These are phyloP conservation scores for Eupithecia vulgata DNA, from an alignment of 2,888 invertebrate species.

Conservation along the genomic window DNA sequence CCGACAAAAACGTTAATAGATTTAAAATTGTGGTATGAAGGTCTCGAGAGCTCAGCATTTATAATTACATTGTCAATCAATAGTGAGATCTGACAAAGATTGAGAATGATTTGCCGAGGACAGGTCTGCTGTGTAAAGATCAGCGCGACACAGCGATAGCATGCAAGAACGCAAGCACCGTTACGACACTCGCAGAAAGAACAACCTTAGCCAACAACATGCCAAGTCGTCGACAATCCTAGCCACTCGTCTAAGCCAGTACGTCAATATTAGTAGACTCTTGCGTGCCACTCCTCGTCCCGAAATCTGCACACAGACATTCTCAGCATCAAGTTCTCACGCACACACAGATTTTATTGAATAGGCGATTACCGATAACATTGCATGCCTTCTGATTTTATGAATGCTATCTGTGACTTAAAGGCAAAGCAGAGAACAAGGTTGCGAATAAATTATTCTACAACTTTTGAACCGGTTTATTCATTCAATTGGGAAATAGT, in stretches of 20 bases:
- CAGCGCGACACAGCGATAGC: slow-evolving; percentile 51
- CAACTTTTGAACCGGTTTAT: slow-evolving; percentile 35
- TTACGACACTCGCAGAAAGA: slow-evolving; percentile 71
- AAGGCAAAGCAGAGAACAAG: slow-evolving; percentile 36
- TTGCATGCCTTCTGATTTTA: slow-evolving; percentile 36
- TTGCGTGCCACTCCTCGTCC: slow-evolving; percentile 26
- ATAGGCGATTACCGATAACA: slow-evolving; percentile 36
- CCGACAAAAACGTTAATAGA: slow-evolving; percentile 41
- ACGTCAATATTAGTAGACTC: slow-evolving; percentile 41
- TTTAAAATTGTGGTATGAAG: slow-evolving; percentile 51
- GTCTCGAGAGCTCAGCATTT: slow-evolving; percentile 62
- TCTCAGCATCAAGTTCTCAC: slow-evolving; percentile 29
- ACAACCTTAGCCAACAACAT: slow-evolving; percentile 57
- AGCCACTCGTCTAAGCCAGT: slow-evolving; percentile 53
- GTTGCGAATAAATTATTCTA: slow-evolving; percentile 38
- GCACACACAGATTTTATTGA: slow-evolving; percentile 30
- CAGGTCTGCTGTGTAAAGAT: slow-evolving; percentile 59
- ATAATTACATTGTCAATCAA: slow-evolving; percentile 74
- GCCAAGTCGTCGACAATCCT: slow-evolving; percentile 57
- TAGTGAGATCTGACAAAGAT: slow-evolving; percentile 55
- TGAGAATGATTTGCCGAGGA: slow-evolving; percentile 60
- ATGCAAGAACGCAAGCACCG: slow-evolving; percentile 60
- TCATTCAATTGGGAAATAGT: slow-evolving; percentile 33
- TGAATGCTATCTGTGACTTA: slow-evolving; percentile 38
- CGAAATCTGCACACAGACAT: slow-evolving; percentile 36